Percentiles rank a stretch among this genome's conserved stretches.
These are phyloP conservation scores for Labia minor DNA, from an alignment of 2,888 invertebrate species.

Conservation along the genomic window DNA sequence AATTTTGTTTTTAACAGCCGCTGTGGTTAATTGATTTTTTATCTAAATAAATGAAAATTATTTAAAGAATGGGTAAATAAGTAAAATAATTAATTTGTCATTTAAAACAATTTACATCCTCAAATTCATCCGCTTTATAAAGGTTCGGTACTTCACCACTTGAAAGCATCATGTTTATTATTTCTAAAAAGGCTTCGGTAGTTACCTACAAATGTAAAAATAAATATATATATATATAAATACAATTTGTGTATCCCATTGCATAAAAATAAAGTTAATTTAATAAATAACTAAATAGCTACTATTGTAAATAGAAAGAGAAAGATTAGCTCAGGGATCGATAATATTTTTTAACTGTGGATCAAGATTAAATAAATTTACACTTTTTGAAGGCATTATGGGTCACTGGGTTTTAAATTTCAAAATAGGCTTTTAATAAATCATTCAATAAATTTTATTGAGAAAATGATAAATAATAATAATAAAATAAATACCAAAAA, in stretches of 20 bases:
- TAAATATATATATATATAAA: too few relatives aligned
- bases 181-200: slow-evolving; percentile 75
- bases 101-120: slow-evolving; percentile 52
- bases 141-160: slow-evolving; percentile 80
- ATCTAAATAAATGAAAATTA: slow-evolving; percentile 39
- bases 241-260: not conserved
- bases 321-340: too few relatives aligned
- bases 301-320: not conserved
- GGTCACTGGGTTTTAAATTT: too few relatives aligned
- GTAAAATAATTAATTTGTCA: not conserved
- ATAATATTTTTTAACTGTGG: too few relatives aligned
- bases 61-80: not conserved
- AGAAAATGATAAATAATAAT: too few relatives aligned
- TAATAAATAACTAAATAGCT: not conserved
- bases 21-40: slow-evolving; percentile 46
- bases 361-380: too few relatives aligned
- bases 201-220: slow-evolving; percentile 43
- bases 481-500: too few relatives aligned
- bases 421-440: too few relatives aligned
- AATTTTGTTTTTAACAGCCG: slow-evolving; percentile 45
- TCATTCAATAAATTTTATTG: too few relatives aligned
- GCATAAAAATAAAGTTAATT: not conserved
- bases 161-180: slow-evolving; percentile 78
- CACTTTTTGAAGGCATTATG: too few relatives aligned
- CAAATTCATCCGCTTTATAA: slow-evolving; percentile 80